Base-by-base conservation (phyloP, 1,140 invertebrate species). In the Asbolus verrucosus region DNA sequence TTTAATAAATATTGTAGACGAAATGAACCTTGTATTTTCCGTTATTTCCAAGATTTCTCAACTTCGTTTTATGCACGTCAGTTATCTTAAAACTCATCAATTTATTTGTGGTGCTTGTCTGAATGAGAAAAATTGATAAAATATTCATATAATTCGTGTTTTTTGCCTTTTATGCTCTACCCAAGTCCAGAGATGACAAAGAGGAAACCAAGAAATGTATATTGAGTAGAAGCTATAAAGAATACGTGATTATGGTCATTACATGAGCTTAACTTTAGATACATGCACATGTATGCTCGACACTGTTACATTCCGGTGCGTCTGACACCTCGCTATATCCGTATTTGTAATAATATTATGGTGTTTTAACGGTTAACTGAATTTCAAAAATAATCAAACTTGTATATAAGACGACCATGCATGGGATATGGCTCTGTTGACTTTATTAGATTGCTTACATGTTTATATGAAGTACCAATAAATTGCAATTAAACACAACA, bases 211-310 rank as follows among this genome's bases (percentile, higher is more conserved):
- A 63, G 33, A 63, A 39, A 63, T 63, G 19, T 36, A n/a, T 63
- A 63, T 63, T 63, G 16, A 41, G 33, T 6, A 63, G 61, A 39
- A 63, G 61, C 61, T 63, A 63, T 63, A 63, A 63, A 63, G 61
- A 63, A 63, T 63, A 63, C 36, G 61, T 63, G 61, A 63, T 63
- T 63, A 63, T 63, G 61, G 61, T 24, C 60, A 63, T 63, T 63
- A 39, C 61, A 63, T 39, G 31, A 63, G 36, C 60, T 39, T 63
- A 63, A 39, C 33, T 63, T 39, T 63, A 63, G 39, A 39, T 38
- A 63, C 33, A 63, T 39, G 39, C 33, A 6, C 39, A 38, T 39
- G 39, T 63, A 41, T 19, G 61, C 14, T 24, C 31, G 18, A 62
- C 60, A 62, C 31, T 62, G 60, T 39, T 62, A 62, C 60, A 62